Base-by-base conservation (phyloP, 2,797 vertebrate genomes). In the Heliangelus exortis region DNA sequence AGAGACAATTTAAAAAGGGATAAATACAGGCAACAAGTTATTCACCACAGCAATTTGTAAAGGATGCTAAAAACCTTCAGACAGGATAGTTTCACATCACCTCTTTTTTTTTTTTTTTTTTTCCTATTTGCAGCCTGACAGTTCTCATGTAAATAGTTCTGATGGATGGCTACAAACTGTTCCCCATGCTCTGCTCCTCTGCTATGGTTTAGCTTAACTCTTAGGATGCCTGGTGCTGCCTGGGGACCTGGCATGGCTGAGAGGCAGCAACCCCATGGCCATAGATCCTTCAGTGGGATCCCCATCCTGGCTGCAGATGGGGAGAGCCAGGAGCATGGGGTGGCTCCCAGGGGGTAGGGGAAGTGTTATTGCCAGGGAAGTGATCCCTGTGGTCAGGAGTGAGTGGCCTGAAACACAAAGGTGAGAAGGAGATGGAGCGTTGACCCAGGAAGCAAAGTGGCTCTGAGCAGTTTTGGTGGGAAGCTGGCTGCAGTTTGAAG, bases 1-100 rank as follows among this genome's bases (percentile, higher is more conserved):
- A 97, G 95, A 98, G 97, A 98, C 97, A 97, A 98, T 98, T 98
- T 97, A 97, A 93, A 90, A 97, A 96, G 92, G 97, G 96, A 98
- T 98, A 98, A 98, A 98, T 97, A 98, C 96, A 97, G 96, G 97
- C 97, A 97, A 97, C 96, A 97, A 97, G 97, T 98, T 98, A 97
- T 97, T 98, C 97, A 97, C 95, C 72, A 83, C 74, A 33, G 97
- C 96, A 96, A 97, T 98, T 97, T 98, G 97, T 98, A 97, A 97
- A 95, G 97, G 96, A 96, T 51, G 82, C 95, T 97, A 97, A 97
- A 98, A 97, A 94, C 96, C 97, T 97, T 94, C 95, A 96, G 97
- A 97, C 96, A 92, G 96, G 96, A 95, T 97, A 97, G 97, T 97
- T 97, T 97, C 96, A 94, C 94, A 84, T 97, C 90, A 87, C 92